These are phyloP conservation scores for Myiozetetes cayanensis DNA, from an alignment of 2,113 vertebrate genomes.

Conservation along the genomic window DNA sequence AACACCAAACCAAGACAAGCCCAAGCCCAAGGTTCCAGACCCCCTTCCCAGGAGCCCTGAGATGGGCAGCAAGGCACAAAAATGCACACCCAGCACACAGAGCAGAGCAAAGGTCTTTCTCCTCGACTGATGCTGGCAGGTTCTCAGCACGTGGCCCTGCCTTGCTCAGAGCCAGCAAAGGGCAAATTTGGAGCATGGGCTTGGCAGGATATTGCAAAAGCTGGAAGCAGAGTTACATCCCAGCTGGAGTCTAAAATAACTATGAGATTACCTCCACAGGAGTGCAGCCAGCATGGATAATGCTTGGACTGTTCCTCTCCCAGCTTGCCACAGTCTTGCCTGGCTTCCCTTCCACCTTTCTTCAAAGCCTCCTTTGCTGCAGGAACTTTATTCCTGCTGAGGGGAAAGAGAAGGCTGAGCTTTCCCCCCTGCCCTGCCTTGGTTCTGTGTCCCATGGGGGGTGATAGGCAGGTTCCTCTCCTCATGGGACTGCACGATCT, in stretches of 20 bases:
- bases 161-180: background rate
- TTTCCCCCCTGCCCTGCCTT: background rate
- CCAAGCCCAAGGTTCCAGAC: background rate
- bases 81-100: background rate
- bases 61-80: background rate
- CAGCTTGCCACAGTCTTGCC: background rate
- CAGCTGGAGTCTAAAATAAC: constrained; percentile 49
- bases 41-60: background rate
- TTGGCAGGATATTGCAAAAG: background rate
- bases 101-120: background rate
- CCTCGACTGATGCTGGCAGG: background rate
- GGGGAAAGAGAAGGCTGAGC: background rate
- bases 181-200: background rate
- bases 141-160: rapidly evolving
- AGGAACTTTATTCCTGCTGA: background rate
- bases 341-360: background rate
- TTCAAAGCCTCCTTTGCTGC: background rate
- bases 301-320: background rate
- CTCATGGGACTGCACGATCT: rapidly evolving
- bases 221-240: constrained; percentile 19
- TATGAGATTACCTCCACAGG: background rate
- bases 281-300: background rate
- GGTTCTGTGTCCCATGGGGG: background rate
- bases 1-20: background rate
- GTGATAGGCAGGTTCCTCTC: background rate